Conservation (phyloP, 1,140 invertebrate species). For the Caenorhabditis tropicalis region DNA sequence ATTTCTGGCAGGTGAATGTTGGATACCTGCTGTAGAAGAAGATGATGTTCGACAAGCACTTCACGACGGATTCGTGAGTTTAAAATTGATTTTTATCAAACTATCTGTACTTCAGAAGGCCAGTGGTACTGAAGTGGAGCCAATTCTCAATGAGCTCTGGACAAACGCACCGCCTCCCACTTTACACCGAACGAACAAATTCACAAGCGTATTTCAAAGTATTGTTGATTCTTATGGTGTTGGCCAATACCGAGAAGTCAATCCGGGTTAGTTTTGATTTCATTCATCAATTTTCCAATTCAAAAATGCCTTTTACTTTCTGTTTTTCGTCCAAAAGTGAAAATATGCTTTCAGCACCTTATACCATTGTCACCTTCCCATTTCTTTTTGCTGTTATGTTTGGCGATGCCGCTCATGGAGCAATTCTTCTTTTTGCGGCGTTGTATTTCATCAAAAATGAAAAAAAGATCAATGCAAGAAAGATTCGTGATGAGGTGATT, state of each 20-base stretch:
- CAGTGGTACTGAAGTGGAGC: constrained; percentile 73
- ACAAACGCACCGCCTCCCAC: constrained; percentile 73
- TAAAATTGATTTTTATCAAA: neutral
- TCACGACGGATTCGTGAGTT: constrained; percentile 83
- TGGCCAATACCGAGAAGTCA: constrained; percentile 74
- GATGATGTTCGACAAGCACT: constrained; percentile 88
- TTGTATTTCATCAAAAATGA: constrained; percentile 83
- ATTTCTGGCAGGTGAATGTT: constrained; percentile 81
- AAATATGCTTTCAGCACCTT: constrained; percentile 76
- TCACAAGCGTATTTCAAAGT: constrained; percentile 74
- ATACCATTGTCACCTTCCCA: constrained; percentile 92
- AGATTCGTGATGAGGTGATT: constrained; percentile 75
- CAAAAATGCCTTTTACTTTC: too few relatives aligned
- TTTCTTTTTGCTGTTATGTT: constrained; percentile 94
- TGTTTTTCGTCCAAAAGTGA: neutral
- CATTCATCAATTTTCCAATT: too few relatives aligned
- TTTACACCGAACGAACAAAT: constrained; percentile 75
- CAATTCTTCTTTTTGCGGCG: constrained; percentile 81
- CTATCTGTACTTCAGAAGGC: constrained; percentile 63
- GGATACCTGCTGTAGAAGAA: constrained; percentile 91
- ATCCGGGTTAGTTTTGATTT: constrained; percentile 70
- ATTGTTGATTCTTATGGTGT: constrained; percentile 76
- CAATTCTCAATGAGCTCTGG: constrained; percentile 74
- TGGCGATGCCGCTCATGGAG: constrained; percentile 87
- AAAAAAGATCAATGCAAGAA: constrained; percentile 80